A percentile compares a stretch with the other conserved stretches of the same genome.
Evolutionary conservation across 2,888 invertebrate genomes (phyloP).

Genomic region (Zhuqinia jingwanae): DNA sequence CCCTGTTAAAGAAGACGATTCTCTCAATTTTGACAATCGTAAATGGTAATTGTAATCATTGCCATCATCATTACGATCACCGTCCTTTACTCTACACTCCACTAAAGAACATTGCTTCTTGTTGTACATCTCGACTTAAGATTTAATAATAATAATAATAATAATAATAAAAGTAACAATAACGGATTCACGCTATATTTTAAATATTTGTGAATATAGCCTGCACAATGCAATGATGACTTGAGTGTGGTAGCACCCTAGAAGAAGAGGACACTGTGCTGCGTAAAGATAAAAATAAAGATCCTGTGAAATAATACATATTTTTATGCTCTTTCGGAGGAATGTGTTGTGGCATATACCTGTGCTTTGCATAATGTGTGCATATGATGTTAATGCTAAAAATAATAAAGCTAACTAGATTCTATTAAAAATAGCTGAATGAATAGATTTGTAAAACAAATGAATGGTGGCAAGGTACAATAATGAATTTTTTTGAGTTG

Average conservation of each 20-base stretch:
- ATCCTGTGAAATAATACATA: no score
- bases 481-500: no score
- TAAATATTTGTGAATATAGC: no score
- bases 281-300: no score
- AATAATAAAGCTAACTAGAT: slow-evolving; percentile 12
- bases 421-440: slow-evolving; percentile 11
- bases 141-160: no score
- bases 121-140: no score
- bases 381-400: no score
- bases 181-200: background rate
- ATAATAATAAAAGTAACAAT: slow-evolving; percentile 4
- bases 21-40: slow-evolving; percentile 43
- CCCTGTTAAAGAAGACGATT: slow-evolving; percentile 13
- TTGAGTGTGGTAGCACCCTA: background rate
- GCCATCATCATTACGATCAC: slow-evolving; percentile 44
- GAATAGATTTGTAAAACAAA: slow-evolving; percentile 28
- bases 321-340: background rate
- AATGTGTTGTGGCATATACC: background rate
- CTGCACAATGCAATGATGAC: background rate
- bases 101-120: no score
- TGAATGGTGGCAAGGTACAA: slow-evolving; percentile 6
- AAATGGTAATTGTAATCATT: slow-evolving; percentile 59
- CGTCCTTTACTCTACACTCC: background rate
- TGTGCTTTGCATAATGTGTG: background rate
- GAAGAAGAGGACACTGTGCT: background rate